Evolutionary conservation across 2,888 invertebrate species (phyloP).

Genomic region (Eurois occulta): DNA sequence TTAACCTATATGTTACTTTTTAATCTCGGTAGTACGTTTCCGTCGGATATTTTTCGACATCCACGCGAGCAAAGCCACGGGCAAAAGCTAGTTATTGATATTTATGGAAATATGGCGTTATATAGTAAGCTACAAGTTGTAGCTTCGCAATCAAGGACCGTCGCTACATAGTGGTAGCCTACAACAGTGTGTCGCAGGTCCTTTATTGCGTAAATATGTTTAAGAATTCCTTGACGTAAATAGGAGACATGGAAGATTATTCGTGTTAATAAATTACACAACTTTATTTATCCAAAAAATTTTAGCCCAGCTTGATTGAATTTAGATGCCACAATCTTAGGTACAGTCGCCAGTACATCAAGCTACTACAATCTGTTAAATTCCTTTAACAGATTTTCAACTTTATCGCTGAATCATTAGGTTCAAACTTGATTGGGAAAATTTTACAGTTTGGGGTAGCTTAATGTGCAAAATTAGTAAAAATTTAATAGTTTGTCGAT

Average conservation of each 20-base stretch:
- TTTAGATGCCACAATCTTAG: neutral
- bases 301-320: neutral
- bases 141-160: no score
- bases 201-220: neutral
- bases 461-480: no score
- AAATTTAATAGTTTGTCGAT: neutral
- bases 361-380: neutral
- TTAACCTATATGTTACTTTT: no score
- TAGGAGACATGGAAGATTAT: neutral
- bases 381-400: no score
- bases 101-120: neutral
- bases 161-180: no score
- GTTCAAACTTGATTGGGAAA: no score
- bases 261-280: neutral
- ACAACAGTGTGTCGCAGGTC: neutral
- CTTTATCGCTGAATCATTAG: no score
- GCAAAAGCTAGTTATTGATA: no score
- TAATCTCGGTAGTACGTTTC: no score
- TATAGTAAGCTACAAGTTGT: neutral
- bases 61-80: no score
- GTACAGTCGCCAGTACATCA: neutral
- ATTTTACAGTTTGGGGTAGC: no score
- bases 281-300: neutral
- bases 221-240: neutral
- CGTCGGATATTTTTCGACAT: no score